Evolutionary conservation across 2,888 invertebrate genomes (phyloP).

Genomic region (Lasioglossum malachurum): DNA sequence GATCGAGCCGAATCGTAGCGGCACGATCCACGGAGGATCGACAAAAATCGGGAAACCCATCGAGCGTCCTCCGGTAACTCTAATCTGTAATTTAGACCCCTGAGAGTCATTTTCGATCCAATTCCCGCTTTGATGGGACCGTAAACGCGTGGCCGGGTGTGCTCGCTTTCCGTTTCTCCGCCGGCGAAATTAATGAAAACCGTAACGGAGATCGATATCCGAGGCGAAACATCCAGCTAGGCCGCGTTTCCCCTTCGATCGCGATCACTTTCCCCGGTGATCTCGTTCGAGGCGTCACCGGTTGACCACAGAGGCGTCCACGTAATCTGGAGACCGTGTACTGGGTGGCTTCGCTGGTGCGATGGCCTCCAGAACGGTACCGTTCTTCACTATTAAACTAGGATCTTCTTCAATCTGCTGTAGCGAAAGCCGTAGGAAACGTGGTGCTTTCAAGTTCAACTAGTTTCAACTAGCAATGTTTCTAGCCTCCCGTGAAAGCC

Average conservation of each 20-base stretch:
- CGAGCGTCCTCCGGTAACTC: conserved; percentile 34
- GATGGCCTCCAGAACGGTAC: not conserved
- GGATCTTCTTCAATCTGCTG: not conserved
- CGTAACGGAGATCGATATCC: not conserved
- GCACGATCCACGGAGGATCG: conserved; percentile 61
- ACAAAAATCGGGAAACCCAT: conserved; percentile 66
- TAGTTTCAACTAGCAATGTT: not conserved
- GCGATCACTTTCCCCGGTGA: conserved; percentile 46
- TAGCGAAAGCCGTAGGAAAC: not conserved
- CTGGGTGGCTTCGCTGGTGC: not conserved
- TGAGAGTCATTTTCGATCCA: not conserved
- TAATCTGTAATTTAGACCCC: conserved; percentile 57
- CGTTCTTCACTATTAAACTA: not conserved
- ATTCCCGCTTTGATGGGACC: not conserved
- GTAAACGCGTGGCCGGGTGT: not conserved
- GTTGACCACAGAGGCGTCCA: conserved; percentile 39
- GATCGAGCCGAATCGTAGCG: conserved; percentile 25
- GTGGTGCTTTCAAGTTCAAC: not conserved
- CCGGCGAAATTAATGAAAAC: not conserved
- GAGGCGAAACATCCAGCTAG: conserved; percentile 44
- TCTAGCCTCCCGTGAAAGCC: not conserved
- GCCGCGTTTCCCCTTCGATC: conserved; percentile 32
- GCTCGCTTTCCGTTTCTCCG: conserved; percentile 3
- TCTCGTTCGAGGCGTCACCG: conserved; percentile 19
- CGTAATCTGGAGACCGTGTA: conserved; percentile 23